A percentile compares a stretch with the other conserved stretches of the same genome.
Conservation (phyloP, 2,888 invertebrate genomes). For the Prenolepis imparis region DNA sequence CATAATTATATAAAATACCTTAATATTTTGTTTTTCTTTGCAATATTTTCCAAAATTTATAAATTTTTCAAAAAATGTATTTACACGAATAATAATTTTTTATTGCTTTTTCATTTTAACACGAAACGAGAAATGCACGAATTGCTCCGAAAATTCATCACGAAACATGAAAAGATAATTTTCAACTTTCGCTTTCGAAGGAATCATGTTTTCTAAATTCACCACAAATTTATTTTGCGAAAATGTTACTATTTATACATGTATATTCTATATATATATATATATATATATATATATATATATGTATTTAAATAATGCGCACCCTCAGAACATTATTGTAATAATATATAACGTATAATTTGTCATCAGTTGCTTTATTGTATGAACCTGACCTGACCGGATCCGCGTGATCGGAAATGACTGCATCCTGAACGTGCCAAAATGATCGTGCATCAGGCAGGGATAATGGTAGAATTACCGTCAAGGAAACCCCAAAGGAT, state of each 20-base stretch:
- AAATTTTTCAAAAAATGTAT: not conserved
- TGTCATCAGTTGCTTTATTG: not conserved
- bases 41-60: not conserved
- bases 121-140: not conserved
- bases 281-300: no score
- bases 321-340: not conserved
- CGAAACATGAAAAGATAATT: not conserved
- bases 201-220: not conserved
- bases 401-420: constrained; percentile 16
- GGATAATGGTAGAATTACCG: constrained; percentile 73
- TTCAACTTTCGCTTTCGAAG: not conserved
- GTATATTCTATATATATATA: no score
- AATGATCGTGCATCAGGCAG: constrained; percentile 65
- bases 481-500: constrained; percentile 60
- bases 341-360: not conserved
- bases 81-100: not conserved
- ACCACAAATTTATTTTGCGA: not conserved
- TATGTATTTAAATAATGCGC: not conserved
- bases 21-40: not conserved
- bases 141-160: constrained; percentile 4
- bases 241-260: not conserved
- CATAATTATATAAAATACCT: not conserved
- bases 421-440: constrained; percentile 17
- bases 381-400: constrained; percentile 19
- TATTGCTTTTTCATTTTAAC: constrained; percentile 8